Percentiles rank a stretch among this genome's conserved stretches.
Conservation (phyloP, 2,797 vertebrate genomes). For the Spinus pinus region DNA sequence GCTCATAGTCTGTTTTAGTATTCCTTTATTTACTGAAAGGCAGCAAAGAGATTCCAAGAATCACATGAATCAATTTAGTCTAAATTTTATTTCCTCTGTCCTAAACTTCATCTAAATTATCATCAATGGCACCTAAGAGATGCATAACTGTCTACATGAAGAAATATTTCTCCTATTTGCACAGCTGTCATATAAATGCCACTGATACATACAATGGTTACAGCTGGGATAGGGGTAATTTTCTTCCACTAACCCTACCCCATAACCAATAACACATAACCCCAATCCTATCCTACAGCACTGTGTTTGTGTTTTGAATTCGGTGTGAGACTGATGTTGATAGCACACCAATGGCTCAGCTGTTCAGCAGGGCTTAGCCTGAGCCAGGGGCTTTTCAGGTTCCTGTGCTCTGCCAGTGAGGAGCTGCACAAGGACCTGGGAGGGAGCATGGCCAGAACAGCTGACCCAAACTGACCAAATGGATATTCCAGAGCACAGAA, state of each 20-base stretch:
- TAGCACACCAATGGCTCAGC: background rate
- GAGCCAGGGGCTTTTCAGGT: background rate
- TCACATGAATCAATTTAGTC: too few species aligned
- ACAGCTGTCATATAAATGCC: background rate
- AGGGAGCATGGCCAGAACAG: background rate
- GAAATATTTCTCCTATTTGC: background rate
- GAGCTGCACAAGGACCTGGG: background rate
- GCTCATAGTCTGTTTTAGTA: background rate
- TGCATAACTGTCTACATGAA: background rate
- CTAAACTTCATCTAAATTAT: background rate
- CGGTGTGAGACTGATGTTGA: background rate
- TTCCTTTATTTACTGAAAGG: background rate
- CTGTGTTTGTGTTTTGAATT: background rate
- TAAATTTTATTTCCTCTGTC: background rate
- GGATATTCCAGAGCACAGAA: background rate
- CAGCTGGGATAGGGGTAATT: background rate
- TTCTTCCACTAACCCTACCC: background rate
- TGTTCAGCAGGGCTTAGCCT: background rate
- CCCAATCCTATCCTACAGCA: background rate
- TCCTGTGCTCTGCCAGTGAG: background rate
- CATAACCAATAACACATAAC: background rate
- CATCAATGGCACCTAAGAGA: background rate
- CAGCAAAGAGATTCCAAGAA: background rate
- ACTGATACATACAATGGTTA: background rate
- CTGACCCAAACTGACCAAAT: fast-evolving